Conservation (phyloP, 2,888 invertebrate genomes). For the Hyalella azteca region DNA sequence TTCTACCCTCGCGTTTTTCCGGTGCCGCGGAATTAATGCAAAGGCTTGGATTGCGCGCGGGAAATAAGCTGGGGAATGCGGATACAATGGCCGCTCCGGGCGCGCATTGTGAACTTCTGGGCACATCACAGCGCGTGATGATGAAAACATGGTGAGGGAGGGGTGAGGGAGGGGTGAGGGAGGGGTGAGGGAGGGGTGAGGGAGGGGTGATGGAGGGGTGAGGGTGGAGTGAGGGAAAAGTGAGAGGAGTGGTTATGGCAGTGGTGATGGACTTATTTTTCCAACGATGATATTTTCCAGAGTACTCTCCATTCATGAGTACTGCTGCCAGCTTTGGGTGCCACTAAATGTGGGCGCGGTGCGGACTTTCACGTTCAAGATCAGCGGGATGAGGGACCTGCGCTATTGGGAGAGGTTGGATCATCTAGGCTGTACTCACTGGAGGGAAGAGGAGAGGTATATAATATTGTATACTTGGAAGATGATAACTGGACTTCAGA, state of each 20-base stretch:
- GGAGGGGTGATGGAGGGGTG: neutral
- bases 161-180: neutral
- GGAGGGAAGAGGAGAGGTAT: too few relatives aligned
- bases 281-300: too few relatives aligned
- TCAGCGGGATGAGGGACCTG: too few relatives aligned
- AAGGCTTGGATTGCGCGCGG: neutral
- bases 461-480: too few relatives aligned
- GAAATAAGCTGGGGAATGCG: conserved; percentile 24
- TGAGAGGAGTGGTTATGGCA: neutral
- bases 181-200: neutral
- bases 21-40: neutral
- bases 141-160: neutral
- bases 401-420: too few relatives aligned
- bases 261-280: neutral
- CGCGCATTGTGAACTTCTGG: conserved; percentile 11
- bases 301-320: too few relatives aligned
- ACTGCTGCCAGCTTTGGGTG: too few relatives aligned
- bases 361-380: too few relatives aligned
- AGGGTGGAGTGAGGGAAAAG: neutral
- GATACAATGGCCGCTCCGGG: neutral
- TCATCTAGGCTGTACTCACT: too few relatives aligned
- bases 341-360: too few relatives aligned
- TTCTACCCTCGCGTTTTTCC: neutral
- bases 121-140: neutral
- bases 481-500: too few relatives aligned